Evolutionary conservation across 2,797 vertebrate genomes (phyloP).

Genomic region (Gobio occitaniae): DNA sequence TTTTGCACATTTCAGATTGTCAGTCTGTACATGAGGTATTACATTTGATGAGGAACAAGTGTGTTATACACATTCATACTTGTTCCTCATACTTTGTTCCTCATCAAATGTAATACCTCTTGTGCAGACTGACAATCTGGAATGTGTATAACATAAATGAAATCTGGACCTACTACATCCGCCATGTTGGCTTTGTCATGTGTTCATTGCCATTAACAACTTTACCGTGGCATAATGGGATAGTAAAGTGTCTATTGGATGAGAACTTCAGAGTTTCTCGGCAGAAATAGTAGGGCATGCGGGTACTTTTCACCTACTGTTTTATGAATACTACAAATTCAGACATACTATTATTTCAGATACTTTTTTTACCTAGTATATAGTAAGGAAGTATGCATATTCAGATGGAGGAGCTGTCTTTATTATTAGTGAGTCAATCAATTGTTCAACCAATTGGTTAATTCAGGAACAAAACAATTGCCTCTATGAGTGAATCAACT

Average conservation of each 20-base stretch:
- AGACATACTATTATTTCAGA: not conserved
- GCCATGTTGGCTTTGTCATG: not conserved
- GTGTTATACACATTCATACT: not conserved
- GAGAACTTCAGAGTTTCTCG: not conserved
- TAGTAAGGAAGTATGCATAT: not conserved
- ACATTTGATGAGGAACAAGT: not conserved
- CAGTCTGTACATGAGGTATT: not conserved
- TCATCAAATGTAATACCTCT: not conserved
- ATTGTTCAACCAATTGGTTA: not conserved
- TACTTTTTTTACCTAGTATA: not conserved
- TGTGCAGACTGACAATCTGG: not conserved
- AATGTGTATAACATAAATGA: not conserved
- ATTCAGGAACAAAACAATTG: not conserved
- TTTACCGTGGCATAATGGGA: not conserved
- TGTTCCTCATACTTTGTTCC: not conserved
- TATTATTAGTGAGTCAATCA: not conserved
- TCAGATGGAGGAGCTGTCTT: not conserved
- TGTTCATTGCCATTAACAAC: not conserved
- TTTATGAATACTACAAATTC: not conserved
- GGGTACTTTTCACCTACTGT: not conserved
- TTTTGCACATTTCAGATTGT: not conserved
- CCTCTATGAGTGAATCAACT: not conserved
- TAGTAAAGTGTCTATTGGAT: not conserved
- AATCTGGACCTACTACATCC: not conserved
- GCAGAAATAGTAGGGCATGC: not conserved